Conservation (phyloP, 2,113 vertebrate species). For the Forbesichthys agassizii region DNA sequence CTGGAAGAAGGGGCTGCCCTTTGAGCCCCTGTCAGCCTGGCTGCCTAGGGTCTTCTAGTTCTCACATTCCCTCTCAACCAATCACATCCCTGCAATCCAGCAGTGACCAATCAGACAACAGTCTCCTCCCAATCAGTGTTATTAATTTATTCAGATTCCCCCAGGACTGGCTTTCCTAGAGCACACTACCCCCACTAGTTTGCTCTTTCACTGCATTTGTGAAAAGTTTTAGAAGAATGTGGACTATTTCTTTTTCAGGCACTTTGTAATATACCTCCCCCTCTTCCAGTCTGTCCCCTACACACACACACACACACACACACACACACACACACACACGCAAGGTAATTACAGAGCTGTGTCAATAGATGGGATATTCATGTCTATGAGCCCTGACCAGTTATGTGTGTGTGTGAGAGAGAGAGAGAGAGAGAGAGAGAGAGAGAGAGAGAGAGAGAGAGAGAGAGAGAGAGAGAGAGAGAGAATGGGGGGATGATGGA, state of each 20-base stretch:
- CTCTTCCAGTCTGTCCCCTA: conserved; percentile 48
- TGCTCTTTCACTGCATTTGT: conserved; percentile 76
- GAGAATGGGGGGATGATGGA: conserved; percentile 40
- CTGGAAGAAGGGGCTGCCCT: conserved; percentile 61
- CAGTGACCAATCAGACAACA: conserved; percentile 70
- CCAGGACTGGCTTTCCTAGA: too few species aligned
- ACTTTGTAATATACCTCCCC: conserved; percentile 69
- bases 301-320: not conserved
- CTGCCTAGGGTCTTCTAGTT: conserved; percentile 83
- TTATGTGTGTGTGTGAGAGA: conserved; percentile 11
- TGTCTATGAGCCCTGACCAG: too few species aligned
- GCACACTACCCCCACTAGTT: conserved; percentile 50
- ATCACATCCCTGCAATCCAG: conserved; percentile 68
- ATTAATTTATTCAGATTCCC: too few species aligned
- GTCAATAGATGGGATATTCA: too few species aligned
- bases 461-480: conserved; percentile 21
- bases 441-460: conserved; percentile 16
- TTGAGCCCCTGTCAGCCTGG: conserved; percentile 81
- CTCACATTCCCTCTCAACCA: conserved; percentile 81
- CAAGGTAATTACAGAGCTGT: conserved; percentile 85
- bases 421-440: conserved; percentile 16
- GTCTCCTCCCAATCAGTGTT: conserved; percentile 55
- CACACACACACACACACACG: not conserved
- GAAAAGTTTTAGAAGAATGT: conserved; percentile 85
- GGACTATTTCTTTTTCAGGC: conserved; percentile 72